Conservation (phyloP, 2,888 invertebrate species). For the Hipparchia sbordonii region DNA sequence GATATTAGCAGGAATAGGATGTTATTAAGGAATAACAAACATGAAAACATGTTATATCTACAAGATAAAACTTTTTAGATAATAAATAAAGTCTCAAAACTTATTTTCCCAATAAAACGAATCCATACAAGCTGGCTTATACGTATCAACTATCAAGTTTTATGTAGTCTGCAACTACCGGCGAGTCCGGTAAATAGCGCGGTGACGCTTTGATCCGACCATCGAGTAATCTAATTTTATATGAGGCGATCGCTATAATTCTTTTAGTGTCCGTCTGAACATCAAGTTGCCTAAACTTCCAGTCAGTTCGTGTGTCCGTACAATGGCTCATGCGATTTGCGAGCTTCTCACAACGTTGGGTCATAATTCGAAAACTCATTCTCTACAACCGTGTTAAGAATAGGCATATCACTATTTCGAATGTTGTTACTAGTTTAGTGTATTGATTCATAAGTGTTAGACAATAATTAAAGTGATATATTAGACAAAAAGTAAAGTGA, state of each 20-base stretch:
- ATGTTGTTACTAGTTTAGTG: neutral
- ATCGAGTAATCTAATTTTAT: constrained; percentile 36
- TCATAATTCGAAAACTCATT: neutral
- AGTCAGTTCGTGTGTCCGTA: constrained; percentile 21
- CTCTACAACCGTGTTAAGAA: neutral
- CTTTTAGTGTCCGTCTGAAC: constrained; percentile 35
- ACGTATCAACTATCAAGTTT: neutral
- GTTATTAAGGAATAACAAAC: no score
- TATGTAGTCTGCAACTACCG: constrained; percentile 3
- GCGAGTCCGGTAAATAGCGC: constrained; percentile 13
- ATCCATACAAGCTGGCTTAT: neutral
- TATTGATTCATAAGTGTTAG: constrained; percentile 38
- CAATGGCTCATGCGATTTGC: constrained; percentile 16
- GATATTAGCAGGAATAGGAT: no score
- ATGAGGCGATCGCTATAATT: constrained; percentile 32
- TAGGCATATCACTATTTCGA: neutral
- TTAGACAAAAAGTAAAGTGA: neutral
- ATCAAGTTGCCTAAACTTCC: constrained; percentile 32
- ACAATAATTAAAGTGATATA: no score
- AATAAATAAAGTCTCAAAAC: neutral
- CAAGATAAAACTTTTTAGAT: neutral
- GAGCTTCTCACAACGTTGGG: neutral
- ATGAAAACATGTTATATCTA: no score
- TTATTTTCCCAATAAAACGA: neutral
- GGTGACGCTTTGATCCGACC: constrained; percentile 29